Percentiles rank a stretch among this genome's conserved stretches.
Evolutionary conservation across 2,797 vertebrate genomes (phyloP).

Genomic region (Sylvia borin): DNA sequence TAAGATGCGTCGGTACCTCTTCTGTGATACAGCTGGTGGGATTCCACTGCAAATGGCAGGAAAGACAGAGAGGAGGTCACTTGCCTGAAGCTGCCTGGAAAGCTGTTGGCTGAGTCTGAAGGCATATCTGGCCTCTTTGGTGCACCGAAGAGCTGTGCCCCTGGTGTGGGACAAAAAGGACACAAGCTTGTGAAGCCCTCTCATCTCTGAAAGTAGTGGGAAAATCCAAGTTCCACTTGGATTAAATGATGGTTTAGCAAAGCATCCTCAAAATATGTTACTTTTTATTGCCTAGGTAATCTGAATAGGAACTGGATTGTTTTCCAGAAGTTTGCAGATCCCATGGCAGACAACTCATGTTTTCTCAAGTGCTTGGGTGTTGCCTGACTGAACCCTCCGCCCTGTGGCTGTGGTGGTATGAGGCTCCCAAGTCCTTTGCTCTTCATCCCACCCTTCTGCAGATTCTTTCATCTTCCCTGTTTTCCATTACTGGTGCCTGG

Average conservation of each 20-base stretch:
- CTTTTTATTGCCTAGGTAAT: background rate
- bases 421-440: background rate
- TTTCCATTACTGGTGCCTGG: background rate
- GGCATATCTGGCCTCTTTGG: background rate
- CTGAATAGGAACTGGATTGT: background rate
- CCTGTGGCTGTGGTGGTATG: background rate
- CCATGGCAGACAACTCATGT: fast-evolving
- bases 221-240: background rate
- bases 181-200: background rate
- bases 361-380: background rate
- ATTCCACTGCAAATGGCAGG: background rate
- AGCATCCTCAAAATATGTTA: background rate
- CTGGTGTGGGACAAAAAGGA: fast-evolving
- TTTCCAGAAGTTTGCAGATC: background rate
- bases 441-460: background rate
- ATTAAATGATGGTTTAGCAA: background rate
- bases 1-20: background rate
- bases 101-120: background rate
- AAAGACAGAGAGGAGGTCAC: background rate
- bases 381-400: background rate
- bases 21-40: background rate
- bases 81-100: background rate
- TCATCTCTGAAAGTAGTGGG: background rate
- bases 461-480: background rate
- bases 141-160: background rate